Conservation (phyloP, 2,888 invertebrate genomes). For the Galerucella calmariensis region DNA sequence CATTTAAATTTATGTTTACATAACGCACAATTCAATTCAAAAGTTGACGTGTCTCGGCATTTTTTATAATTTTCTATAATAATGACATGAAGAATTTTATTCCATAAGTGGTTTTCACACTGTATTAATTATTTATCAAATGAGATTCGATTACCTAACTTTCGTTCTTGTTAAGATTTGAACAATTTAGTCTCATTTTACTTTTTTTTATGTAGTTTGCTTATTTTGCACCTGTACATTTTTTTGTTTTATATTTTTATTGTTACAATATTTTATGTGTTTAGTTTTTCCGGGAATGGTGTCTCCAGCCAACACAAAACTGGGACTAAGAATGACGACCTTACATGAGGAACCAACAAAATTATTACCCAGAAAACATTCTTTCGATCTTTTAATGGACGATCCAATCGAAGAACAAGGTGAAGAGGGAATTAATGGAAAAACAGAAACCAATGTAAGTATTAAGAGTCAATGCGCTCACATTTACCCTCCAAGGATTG, state of each 20-base stretch:
- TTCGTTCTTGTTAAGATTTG: too few relatives aligned
- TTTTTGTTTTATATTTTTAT: not conserved
- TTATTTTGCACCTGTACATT: constrained; percentile 20
- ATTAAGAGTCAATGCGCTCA: not conserved
- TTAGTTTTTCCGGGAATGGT: constrained; percentile 65
- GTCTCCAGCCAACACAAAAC: constrained; percentile 86
- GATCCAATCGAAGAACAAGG: constrained; percentile 62
- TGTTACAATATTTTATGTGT: constrained; percentile 28
- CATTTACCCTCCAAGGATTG: not conserved
- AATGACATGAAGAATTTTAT: too few relatives aligned
- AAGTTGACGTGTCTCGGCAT: too few relatives aligned
- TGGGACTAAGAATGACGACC: constrained; percentile 91
- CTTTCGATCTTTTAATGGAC: constrained; percentile 62
- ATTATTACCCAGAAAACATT: constrained; percentile 64
- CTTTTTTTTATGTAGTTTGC: constrained; percentile 15
- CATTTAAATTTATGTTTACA: too few relatives aligned
- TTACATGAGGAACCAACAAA: constrained; percentile 84
- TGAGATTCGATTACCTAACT: not conserved
- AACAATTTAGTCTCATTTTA: not conserved
- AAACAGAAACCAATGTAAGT: constrained; percentile 54
- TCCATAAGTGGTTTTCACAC: too few relatives aligned
- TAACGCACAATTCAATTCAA: too few relatives aligned
- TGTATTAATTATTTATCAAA: not conserved
- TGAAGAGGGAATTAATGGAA: constrained; percentile 58
- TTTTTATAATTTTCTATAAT: too few relatives aligned